Evolutionary conservation across 92 coral and sea anemone species (phyloP), one percentile per base, ranked within the genome.

Genomic region (Palythoa caribaeorum): DNA sequence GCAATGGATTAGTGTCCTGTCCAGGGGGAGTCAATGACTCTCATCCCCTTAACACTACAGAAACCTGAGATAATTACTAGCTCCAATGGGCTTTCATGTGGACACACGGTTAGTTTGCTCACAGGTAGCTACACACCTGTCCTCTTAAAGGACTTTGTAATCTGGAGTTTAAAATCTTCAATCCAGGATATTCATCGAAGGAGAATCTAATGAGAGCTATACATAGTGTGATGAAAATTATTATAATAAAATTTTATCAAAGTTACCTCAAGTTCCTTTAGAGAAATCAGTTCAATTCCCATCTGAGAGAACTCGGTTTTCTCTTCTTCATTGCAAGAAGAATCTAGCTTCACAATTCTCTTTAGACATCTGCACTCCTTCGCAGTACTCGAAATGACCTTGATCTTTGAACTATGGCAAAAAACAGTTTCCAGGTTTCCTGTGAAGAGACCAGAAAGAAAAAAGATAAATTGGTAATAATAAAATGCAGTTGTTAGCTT

Each of bases 381-480:
- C 21, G 83, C 92, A 57, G 92, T 93, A 83, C 88, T 89, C 66
- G 93, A 76, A 15, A 96, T 38, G 78, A 90, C 77, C 53, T 88
- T 90, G 0, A 96, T 78, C 78, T 96, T 96, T 73, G 76, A 91
- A 28, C 88, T 93, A 79, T 96, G 90, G 47, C 99, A 96, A 71
- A 96, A 76, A 13, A 96, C 55, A 4, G 93, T 88, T 38, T 81
- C 83, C 38, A 96, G 79, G 48, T 96, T 96, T 10, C 96, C 99
- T 96, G 88, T 40, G 5, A 38, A 35, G 36, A 36, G 0, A 38
- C 1, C 9, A 3, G 47, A 38, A 11, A 9, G 13, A 19, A 19
- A 68, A 20, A 19, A 28, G n/a, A 1, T 68, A 11, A 55, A 55
- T 55, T 55, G 62, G 11, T 55, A 44, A 0, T 2, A 44, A 44